Percentiles rank a stretch among this genome's conserved stretches.
Conservation (phyloP, 2,113 vertebrate species). For the Suricata suricatta region DNA sequence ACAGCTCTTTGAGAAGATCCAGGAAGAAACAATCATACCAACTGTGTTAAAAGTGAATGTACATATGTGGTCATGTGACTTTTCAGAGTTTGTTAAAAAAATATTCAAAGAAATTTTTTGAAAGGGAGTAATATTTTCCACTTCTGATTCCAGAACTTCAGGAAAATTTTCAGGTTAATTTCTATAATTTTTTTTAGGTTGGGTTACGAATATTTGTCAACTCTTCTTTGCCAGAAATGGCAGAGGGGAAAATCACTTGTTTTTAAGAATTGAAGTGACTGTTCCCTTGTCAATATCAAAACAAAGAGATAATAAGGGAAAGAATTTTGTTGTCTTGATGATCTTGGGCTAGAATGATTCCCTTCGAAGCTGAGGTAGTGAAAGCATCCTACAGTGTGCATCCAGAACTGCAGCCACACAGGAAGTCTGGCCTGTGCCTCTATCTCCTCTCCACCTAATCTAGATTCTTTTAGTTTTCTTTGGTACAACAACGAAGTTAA, state of each 20-base stretch:
- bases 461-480: neutral
- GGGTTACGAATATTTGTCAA: neutral
- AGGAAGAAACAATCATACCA: neutral
- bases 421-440: neutral
- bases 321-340: neutral
- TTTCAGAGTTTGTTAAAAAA: neutral
- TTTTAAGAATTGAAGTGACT: neutral
- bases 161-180: constrained; percentile 6
- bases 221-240: constrained; percentile 14
- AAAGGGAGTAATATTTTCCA: neutral
- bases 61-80: neutral
- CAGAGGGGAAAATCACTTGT: neutral
- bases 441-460: neutral
- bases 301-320: neutral
- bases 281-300: neutral
- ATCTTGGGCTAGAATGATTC: neutral
- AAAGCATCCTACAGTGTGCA: neutral
- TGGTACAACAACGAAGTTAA: neutral
- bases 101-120: neutral
- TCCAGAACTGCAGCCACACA: neutral
- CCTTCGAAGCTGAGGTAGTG: neutral
- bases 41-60: neutral
- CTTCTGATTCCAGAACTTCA: neutral
- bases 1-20: neutral
- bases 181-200: neutral